These are phyloP conservation scores for Gadopsis marmoratus DNA, from an alignment of 2,797 vertebrate species.

Conservation along the genomic window DNA sequence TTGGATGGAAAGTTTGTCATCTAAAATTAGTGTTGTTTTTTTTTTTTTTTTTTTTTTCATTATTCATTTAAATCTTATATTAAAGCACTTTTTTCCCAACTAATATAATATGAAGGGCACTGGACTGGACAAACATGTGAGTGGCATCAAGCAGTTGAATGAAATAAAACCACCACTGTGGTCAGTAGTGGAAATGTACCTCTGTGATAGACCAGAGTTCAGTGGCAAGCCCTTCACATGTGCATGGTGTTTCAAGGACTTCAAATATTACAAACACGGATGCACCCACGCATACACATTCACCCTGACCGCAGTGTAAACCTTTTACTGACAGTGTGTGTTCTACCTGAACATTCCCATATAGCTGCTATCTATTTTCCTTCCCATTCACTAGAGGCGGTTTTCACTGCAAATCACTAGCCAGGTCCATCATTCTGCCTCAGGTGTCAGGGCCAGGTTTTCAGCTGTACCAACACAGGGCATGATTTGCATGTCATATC, in stretches of 20 bases:
- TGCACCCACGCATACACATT: not conserved
- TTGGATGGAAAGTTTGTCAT: not conserved
- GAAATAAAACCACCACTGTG: not conserved
- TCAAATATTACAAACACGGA: conserved; percentile 2
- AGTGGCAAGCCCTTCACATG: not conserved
- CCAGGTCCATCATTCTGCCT: conserved; percentile 54
- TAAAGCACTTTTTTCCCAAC: not conserved
- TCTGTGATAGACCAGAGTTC: conserved; percentile 5
- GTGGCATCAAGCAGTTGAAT: not conserved
- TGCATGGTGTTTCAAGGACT: conserved; percentile 13
- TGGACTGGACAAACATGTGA: not conserved
- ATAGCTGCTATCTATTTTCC: conserved; percentile 46
- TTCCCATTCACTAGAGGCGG: conserved; percentile 36
- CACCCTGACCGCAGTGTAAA: conserved; percentile 41
- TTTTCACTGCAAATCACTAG: conserved; percentile 59
- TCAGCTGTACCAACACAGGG: conserved; percentile 38
- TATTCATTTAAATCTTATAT: not conserved
- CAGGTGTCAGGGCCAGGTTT: conserved; percentile 53
- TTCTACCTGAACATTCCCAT: conserved; percentile 50
- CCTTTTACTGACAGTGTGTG: conserved; percentile 42
- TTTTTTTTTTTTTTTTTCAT: not conserved
- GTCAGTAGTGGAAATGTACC: not conserved
- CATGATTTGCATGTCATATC: conserved; percentile 63
- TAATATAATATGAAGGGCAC: not conserved
- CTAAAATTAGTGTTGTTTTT: not conserved